Evolutionary conservation across 2,888 invertebrate species (phyloP).

Genomic region (Eudemis profundana): DNA sequence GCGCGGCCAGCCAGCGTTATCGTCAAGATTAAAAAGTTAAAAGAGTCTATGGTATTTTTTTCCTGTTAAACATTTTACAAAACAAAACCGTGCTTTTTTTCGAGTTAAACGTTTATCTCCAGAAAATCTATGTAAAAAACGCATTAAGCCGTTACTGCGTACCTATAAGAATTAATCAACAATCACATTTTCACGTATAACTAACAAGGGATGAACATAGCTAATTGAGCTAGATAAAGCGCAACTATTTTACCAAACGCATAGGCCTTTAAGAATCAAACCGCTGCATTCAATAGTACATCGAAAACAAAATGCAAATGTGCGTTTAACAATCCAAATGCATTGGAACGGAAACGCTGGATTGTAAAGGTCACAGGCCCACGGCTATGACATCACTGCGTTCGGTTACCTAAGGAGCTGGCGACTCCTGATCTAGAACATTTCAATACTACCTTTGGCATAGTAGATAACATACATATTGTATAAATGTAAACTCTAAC

Average conservation of each 20-base stretch:
- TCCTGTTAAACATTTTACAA: not conserved
- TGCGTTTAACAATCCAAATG: conserved; percentile 43
- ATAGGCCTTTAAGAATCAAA: conserved; percentile 8
- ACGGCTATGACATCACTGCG: conserved; percentile 37
- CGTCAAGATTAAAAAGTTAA: conserved; percentile 29
- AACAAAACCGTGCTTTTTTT: no score
- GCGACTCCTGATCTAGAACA: not conserved
- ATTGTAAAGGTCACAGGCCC: conserved; percentile 41
- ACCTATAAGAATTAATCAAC: no score
- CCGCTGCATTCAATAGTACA: conserved; percentile 15
- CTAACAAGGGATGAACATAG: no score
- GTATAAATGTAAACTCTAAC: no score
- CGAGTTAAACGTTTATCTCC: not conserved
- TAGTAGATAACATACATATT: no score
- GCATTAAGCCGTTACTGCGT: no score
- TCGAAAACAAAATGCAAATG: conserved; percentile 42
- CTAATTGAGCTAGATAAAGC: no score
- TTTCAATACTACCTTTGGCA: not conserved
- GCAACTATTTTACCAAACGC: not conserved
- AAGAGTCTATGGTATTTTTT: conserved; percentile 4
- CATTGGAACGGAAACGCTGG: conserved; percentile 38
- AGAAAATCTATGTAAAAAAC: no score
- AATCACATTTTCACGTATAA: no score
- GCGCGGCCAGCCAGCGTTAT: conserved; percentile 10
- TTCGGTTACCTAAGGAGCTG: conserved; percentile 25